Percentiles rank a stretch among this genome's conserved stretches.
Evolutionary conservation across 2,888 invertebrate genomes (phyloP).

Genomic region (Carabus problematicus): DNA sequence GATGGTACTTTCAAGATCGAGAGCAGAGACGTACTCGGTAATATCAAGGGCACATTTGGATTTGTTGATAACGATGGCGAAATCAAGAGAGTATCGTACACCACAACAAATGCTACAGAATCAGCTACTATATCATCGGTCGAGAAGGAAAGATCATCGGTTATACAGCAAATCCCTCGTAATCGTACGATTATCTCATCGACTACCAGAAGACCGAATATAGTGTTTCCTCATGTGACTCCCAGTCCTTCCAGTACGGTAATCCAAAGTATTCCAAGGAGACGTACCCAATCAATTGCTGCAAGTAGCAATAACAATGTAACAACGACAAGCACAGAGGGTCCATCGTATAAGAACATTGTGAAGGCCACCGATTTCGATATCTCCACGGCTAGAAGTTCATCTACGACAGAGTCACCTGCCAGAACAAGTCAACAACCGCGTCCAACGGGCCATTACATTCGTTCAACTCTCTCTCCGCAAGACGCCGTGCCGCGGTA

Average conservation of each 20-base stretch:
- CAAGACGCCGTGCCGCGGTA: constrained; percentile 47
- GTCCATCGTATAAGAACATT: constrained; percentile 51
- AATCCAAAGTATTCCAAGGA: constrained; percentile 70
- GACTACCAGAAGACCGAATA: constrained; percentile 65
- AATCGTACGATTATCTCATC: constrained; percentile 61
- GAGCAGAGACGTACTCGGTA: constrained; percentile 78
- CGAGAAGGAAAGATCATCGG: constrained; percentile 56
- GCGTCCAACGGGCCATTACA: constrained; percentile 53
- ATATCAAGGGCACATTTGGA: constrained; percentile 84
- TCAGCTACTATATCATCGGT: constrained; percentile 58
- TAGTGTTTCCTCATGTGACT: constrained; percentile 60
- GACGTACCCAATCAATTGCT: constrained; percentile 58
- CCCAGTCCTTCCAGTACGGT: constrained; percentile 67
- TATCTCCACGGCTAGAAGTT: constrained; percentile 41
- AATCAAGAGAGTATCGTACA: constrained; percentile 81
- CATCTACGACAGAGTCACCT: constrained; percentile 54
- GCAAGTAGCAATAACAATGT: constrained; percentile 51
- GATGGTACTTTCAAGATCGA: constrained; percentile 88
- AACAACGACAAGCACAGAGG: constrained; percentile 46
- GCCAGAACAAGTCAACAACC: constrained; percentile 54
- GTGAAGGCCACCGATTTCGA: constrained; percentile 49
- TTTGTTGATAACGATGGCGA: constrained; percentile 80
- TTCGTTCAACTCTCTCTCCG: constrained; percentile 50
- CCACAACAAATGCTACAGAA: constrained; percentile 65
- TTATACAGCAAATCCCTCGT: constrained; percentile 57